phyloP scores from a whole-genome alignment of 2,797 vertebrate species.

The Orientallactaga sibirica region DNA sequence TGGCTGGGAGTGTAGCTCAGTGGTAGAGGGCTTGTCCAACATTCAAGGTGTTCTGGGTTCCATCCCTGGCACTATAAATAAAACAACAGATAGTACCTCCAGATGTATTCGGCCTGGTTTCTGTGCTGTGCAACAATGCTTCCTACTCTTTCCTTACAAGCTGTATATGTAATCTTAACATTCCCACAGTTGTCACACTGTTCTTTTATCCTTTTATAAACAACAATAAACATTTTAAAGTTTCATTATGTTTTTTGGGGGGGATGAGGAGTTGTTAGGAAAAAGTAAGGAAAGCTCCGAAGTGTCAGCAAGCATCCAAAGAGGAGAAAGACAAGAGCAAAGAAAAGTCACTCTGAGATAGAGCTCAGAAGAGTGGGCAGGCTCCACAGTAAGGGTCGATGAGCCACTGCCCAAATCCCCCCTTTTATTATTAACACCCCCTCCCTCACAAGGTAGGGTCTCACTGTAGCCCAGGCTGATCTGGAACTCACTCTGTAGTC shows the following conservation, averaged over 20 bases:
- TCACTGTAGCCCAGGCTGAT: too few species aligned
- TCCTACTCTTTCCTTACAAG: not conserved
- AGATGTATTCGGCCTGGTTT: not conserved
- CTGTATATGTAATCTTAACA: slow-evolving; percentile 10
- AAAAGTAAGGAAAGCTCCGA: too few species aligned
- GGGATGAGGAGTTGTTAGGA: too few species aligned
- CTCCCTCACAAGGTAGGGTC: too few species aligned
- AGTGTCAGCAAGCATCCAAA: too few species aligned
- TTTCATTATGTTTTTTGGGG: not conserved
- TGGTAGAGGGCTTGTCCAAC: not conserved
- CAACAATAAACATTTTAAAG: slow-evolving; percentile 48
- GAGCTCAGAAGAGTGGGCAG: too few species aligned
- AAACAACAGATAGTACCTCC: not conserved
- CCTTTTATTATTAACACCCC: too few species aligned
- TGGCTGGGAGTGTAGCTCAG: not conserved
- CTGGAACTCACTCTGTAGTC: too few species aligned
- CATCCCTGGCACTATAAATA: not conserved
- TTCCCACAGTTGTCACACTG: not conserved
- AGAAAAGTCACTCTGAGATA: too few species aligned
- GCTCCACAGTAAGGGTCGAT: too few species aligned
- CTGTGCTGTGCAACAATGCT: not conserved
- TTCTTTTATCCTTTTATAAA: slow-evolving; percentile 12
- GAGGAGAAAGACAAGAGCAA: too few species aligned
- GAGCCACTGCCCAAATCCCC: too few species aligned
- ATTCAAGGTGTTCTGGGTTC: not conserved